These are phyloP conservation scores for Mechanitis mazaeus DNA, from an alignment of 2,888 invertebrate genomes.

Conservation along the genomic window DNA sequence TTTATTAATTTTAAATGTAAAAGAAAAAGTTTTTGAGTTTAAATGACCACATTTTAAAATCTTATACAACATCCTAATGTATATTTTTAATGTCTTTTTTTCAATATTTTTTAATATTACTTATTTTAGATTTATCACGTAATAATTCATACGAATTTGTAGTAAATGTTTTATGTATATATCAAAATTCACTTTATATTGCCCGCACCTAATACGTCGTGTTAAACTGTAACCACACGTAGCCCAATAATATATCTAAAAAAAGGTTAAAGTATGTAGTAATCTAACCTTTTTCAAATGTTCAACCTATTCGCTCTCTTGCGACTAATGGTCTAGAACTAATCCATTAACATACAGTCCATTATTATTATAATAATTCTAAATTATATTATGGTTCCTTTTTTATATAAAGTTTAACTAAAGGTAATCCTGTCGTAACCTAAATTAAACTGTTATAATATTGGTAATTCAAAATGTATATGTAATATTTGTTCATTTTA, in stretches of 20 bases:
- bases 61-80: too few relatives aligned
- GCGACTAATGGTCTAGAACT: slow-evolving; percentile 24
- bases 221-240: slow-evolving; percentile 17
- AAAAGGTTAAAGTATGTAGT: slow-evolving; percentile 25
- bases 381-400: not conserved
- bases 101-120: too few relatives aligned
- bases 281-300: slow-evolving; percentile 15
- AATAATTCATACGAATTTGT: too few relatives aligned
- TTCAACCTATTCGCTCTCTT: slow-evolving; percentile 15
- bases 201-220: slow-evolving; percentile 44
- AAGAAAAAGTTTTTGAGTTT: too few relatives aligned
- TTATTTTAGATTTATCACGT: too few relatives aligned
- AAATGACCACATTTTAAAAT: too few relatives aligned
- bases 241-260: slow-evolving; percentile 18
- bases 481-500: slow-evolving; percentile 25
- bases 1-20: too few relatives aligned
- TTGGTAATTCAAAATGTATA: slow-evolving; percentile 12
- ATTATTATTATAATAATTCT: slow-evolving; percentile 1
- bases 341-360: slow-evolving; percentile 8
- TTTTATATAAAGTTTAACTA: not conserved
- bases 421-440: not conserved
- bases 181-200: slow-evolving; percentile 42
- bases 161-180: too few relatives aligned
- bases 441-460: slow-evolving; percentile 1
- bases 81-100: too few relatives aligned